These are phyloP conservation scores for Blastobasis lacticolella DNA, from an alignment of 2,888 invertebrate genomes.

Conservation along the genomic window DNA sequence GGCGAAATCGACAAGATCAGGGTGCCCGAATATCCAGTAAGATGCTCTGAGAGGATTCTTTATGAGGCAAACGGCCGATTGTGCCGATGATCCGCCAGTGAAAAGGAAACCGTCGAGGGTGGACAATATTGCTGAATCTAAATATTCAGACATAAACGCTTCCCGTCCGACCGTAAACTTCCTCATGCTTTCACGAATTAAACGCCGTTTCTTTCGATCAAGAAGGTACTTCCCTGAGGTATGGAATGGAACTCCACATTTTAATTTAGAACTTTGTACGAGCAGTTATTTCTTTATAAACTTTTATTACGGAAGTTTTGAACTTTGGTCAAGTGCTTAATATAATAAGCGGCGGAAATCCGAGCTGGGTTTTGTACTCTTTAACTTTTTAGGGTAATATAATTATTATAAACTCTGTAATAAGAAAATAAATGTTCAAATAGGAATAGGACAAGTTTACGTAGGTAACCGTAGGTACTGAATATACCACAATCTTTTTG, in stretches of 20 bases:
- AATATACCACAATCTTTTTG: too few species aligned
- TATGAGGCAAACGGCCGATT: constrained; percentile 42
- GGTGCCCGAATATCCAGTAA: constrained; percentile 38
- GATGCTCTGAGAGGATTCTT: constrained; percentile 47
- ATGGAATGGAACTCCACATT: neutral
- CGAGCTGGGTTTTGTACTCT: too few species aligned
- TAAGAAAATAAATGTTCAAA: too few species aligned
- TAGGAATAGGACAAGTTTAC: too few species aligned
- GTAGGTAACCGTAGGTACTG: too few species aligned
- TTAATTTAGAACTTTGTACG: constrained; percentile 22
- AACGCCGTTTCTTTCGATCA: neutral
- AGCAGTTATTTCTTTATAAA: constrained; percentile 26
- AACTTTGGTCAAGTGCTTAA: neutral
- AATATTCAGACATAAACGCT: neutral
- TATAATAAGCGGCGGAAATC: too few species aligned
- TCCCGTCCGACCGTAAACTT: too few species aligned
- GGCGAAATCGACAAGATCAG: constrained; percentile 52
- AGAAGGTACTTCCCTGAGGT: neutral
- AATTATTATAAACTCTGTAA: too few species aligned
- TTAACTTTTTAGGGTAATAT: too few species aligned
- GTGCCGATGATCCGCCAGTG: constrained; percentile 25
- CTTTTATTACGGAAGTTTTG: constrained; percentile 18
- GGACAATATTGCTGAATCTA: neutral
- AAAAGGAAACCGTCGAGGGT: constrained; percentile 4
- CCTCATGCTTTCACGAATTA: neutral